Base-by-base conservation (phyloP, 1,140 invertebrate species). In the Dendroctonus ponderosae region DNA sequence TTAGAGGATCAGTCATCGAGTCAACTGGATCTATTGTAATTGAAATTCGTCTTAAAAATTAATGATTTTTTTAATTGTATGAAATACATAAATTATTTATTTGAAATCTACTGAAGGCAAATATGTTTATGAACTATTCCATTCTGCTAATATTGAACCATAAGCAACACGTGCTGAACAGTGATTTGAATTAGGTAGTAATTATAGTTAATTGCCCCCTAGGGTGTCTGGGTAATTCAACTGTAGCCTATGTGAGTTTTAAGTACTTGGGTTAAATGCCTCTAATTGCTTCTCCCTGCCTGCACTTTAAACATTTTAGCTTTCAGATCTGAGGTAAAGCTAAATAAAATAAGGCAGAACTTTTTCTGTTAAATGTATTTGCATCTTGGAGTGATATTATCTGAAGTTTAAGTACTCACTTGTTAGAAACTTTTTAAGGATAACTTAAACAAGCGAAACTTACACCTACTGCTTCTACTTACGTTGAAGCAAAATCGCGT, bases 161-260 rank as follows among this genome's bases (percentile, higher is more conserved):
- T 46, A 46, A 46, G 50, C 53, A 40, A 40, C 53, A 56, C 15
- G 53, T 56, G 53, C 40, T 56, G 9, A 39, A 56, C 9, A 9
- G 53, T 39, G 26, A 39, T 56, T 56, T 39, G 37, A 56, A 56
- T 56, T 56, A 56, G 53, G 9, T 41, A 41, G 7, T 56, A 39
- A 14, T 56, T 56, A 56, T 26, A 56, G 38, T 9, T 56, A 56
- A 56, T 56, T 56, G 53, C 8, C 11, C 26, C 4, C 15, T 56
- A 37, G 53, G 38, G 14, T 56, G 26, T 51, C 15, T 8, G 8
- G 15, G 39, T 8, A 37, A 56, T 56, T 56, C 53, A 56, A 41
- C 50, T 51, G 8, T 26, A 26, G 50, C 53, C 53, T 56, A 7
- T 56, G 9, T 38, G 39, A 56, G 26, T 56, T 56, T 56, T 39